Conservation (phyloP, 2,113 vertebrate species). For the Trichechus manatus region DNA sequence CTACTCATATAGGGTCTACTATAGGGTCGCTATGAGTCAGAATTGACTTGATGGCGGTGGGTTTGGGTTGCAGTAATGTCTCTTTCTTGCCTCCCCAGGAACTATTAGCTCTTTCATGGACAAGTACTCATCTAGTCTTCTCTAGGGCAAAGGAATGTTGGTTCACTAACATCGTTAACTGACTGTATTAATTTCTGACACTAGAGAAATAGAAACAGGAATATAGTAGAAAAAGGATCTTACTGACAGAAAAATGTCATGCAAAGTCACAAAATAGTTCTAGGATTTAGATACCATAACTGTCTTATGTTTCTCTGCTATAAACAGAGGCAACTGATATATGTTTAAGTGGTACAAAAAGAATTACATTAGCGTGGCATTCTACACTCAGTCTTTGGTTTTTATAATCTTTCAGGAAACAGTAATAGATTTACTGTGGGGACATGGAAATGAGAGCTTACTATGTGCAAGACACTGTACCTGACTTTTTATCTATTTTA, state of each 20-base stretch:
- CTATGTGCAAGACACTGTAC: background rate
- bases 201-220: background rate
- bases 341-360: background rate
- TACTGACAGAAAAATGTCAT: conserved; percentile 31
- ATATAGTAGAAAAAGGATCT: background rate
- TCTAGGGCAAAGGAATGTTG: background rate
- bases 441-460: background rate
- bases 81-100: background rate
- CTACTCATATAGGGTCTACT: too few relatives aligned
- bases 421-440: background rate
- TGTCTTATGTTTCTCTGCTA: background rate
- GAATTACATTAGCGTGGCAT: background rate
- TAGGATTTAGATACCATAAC: background rate
- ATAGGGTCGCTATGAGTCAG: too few relatives aligned
- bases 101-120: background rate
- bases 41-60: too few relatives aligned
- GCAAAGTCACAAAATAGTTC: conserved; percentile 18
- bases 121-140: background rate
- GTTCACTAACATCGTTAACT: background rate
- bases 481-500: background rate
- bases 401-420: conserved; percentile 46
- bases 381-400: background rate
- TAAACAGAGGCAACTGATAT: background rate
- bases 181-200: conserved; percentile 22
- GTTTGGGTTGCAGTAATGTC: too few relatives aligned